Percentiles rank a stretch among this genome's conserved stretches.
Evolutionary conservation across 2,888 invertebrate genomes (phyloP).

Genomic region (Rotaria socialis): DNA sequence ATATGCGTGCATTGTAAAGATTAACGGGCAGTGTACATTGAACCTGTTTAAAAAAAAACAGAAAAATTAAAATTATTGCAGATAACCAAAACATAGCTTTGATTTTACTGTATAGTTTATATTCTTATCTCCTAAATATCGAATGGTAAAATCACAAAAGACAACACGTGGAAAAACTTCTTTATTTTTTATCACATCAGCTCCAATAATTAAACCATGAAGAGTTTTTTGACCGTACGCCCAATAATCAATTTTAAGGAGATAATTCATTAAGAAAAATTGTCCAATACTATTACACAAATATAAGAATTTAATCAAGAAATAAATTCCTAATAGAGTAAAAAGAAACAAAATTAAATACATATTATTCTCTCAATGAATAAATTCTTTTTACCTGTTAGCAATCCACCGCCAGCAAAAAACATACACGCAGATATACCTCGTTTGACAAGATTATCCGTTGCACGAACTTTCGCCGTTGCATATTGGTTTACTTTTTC

Average conservation of each 20-base stretch:
- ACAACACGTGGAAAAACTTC: slow-evolving; percentile 4
- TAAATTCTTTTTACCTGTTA: background rate
- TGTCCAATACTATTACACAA: slow-evolving; percentile 24
- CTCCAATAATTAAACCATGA: background rate
- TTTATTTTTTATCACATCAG: slow-evolving; percentile 19
- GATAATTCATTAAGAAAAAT: slow-evolving; percentile 16
- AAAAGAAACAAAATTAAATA: no score
- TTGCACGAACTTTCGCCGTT: background rate
- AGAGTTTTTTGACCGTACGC: background rate
- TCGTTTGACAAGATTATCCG: background rate
- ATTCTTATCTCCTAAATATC: slow-evolving; percentile 26
- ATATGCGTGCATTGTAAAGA: slow-evolving; percentile 19
- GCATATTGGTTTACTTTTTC: slow-evolving; percentile 2
- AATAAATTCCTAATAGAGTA: slow-evolving; percentile 23
- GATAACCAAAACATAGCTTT: background rate
- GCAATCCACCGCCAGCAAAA: slow-evolving; percentile 31
- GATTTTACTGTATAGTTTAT: background rate
- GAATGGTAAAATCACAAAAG: slow-evolving; percentile 35
- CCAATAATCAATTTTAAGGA: slow-evolving; percentile 5
- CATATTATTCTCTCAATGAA: background rate
- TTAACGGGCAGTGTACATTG: slow-evolving; percentile 37
- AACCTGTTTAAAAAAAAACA: background rate
- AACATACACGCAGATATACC: background rate
- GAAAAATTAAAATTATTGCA: background rate
- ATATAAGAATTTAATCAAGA: background rate